phyloP scores from a whole-genome alignment of 2,797 vertebrate genomes.

The Enteromius radiatus region DNA sequence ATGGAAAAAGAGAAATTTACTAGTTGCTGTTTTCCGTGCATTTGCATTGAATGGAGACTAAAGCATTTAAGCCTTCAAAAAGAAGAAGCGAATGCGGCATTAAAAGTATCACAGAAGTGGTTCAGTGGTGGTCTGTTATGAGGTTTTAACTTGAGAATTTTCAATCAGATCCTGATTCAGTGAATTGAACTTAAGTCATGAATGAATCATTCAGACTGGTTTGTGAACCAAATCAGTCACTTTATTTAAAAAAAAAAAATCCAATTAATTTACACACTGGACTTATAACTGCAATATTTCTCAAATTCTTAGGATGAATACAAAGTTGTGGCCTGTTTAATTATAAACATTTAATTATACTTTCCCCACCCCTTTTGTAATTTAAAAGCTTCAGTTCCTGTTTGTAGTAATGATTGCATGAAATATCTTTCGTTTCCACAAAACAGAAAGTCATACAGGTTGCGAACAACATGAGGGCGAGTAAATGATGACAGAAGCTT shows the following conservation, averaged over 20 bases:
- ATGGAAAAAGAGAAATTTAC: not conserved
- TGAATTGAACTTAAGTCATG: not conserved
- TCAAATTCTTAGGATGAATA: not conserved
- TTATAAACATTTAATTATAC: not conserved
- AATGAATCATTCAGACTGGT: not conserved
- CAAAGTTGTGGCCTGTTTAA: not conserved
- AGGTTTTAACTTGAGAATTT: not conserved
- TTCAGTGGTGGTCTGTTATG: not conserved
- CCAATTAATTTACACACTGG: not conserved
- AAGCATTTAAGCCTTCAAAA: not conserved
- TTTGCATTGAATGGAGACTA: not conserved
- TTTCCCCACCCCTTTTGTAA: not conserved
- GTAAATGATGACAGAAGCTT: not conserved
- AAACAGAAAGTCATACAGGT: not conserved
- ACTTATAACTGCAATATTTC: not conserved
- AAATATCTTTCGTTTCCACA: not conserved
- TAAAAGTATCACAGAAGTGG: not conserved
- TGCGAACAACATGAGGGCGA: not conserved
- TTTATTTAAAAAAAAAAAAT: not conserved
- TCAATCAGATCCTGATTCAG: not conserved
- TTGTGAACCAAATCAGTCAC: not conserved
- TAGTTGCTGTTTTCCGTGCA: not conserved
- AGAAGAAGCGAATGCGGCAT: not conserved
- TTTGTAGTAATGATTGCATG: not conserved
- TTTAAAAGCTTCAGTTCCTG: not conserved